Evolutionary conservation across 2,888 invertebrate species (phyloP).

Genomic region (Pimpla rufipes): DNA sequence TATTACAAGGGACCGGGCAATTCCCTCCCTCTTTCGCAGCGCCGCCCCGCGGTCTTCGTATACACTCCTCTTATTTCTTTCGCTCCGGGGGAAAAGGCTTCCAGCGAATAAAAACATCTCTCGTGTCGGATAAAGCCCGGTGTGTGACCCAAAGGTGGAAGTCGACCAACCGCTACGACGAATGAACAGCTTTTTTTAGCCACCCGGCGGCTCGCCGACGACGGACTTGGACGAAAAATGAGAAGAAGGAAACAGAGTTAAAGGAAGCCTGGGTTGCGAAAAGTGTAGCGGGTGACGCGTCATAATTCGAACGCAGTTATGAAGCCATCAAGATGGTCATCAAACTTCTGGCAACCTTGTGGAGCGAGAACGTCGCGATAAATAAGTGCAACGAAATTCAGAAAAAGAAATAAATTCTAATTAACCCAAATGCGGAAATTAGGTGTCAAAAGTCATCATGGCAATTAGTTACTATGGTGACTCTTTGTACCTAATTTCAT

Average conservation of each 20-base stretch:
- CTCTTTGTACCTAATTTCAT: no score
- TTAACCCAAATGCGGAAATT: no score
- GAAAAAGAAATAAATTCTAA: no score
- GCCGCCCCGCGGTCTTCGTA: background rate
- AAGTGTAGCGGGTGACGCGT: background rate
- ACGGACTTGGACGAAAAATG: slow-evolving; percentile 14
- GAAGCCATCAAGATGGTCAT: slow-evolving; percentile 1
- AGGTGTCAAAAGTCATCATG: no score
- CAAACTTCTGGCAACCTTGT: slow-evolving; percentile 1
- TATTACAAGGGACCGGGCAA: slow-evolving; percentile 43
- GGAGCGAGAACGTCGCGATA: background rate
- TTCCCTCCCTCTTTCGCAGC: slow-evolving; percentile 31
- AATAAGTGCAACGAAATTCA: background rate
- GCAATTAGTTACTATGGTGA: no score
- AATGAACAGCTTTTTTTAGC: slow-evolving; percentile 14
- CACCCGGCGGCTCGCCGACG: background rate
- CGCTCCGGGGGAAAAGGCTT: slow-evolving; percentile 6
- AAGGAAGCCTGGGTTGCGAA: slow-evolving; percentile 4
- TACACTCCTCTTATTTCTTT: slow-evolving; percentile 27
- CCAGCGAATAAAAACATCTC: slow-evolving; percentile 45
- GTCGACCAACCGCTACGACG: slow-evolving; percentile 18
- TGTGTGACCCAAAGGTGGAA: slow-evolving; percentile 3
- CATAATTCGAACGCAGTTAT: slow-evolving; percentile 2
- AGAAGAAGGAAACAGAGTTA: background rate
- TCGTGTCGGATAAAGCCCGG: background rate